phyloP scores from a whole-genome alignment of 1,140 invertebrate species.

The Ylistrum balloti region DNA sequence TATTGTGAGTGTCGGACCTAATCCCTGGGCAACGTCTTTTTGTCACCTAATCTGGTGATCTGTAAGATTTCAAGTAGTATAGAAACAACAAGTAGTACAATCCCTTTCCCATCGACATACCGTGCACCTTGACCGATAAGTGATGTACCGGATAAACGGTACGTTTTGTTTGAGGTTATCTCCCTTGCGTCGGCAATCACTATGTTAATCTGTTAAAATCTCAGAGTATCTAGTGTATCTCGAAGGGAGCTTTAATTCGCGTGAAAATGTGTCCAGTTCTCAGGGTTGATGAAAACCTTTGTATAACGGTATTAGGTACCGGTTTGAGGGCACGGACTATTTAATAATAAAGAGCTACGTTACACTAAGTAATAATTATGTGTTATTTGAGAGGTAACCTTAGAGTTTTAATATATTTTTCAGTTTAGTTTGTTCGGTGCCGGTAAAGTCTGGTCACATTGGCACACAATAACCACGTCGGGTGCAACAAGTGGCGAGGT shows the following conservation, averaged over 20 bases:
- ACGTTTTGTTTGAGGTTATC: neutral
- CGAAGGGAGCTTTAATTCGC: neutral
- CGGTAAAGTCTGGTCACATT: neutral
- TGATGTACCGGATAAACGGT: neutral
- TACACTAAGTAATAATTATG: neutral
- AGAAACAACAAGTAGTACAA: no score
- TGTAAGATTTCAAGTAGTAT: no score
- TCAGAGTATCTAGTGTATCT: neutral
- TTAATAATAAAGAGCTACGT: neutral
- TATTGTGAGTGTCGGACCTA: no score
- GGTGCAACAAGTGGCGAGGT: neutral
- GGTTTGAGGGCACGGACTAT: neutral
- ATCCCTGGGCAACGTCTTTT: no score
- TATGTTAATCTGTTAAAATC: no score
- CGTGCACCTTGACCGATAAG: neutral
- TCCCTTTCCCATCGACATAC: no score
- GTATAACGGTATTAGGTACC: neutral
- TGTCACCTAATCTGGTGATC: no score
- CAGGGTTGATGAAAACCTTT: neutral
- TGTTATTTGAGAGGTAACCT: neutral
- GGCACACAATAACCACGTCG: constrained; percentile 8
- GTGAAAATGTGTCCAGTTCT: constrained; percentile 11
- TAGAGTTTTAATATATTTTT: neutral
- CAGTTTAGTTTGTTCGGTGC: neutral
- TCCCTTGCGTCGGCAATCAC: neutral